Percentiles rank a stretch among this genome's conserved stretches.
Evolutionary conservation across 2,113 vertebrate species (phyloP).

Genomic region (Tetrao urogallus): DNA sequence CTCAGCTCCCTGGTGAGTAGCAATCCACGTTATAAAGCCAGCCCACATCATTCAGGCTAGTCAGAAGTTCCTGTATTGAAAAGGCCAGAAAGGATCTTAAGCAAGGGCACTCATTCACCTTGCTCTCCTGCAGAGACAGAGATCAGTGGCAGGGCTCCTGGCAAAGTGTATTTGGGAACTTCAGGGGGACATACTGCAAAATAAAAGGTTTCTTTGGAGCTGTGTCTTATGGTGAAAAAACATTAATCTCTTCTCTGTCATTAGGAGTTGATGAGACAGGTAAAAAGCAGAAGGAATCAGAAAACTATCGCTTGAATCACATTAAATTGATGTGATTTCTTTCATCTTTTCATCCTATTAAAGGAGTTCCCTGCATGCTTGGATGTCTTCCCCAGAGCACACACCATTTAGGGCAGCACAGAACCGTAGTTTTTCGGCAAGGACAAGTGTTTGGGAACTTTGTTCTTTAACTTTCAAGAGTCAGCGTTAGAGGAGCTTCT

Average conservation of each 20-base stretch:
- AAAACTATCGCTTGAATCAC: neutral
- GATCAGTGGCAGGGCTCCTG: neutral
- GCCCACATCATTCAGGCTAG: conserved; percentile 16
- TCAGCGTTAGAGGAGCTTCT: neutral
- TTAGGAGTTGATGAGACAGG: conserved; percentile 6
- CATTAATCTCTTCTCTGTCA: neutral
- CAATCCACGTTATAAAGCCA: neutral
- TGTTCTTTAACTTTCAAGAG: neutral
- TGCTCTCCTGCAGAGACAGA: neutral
- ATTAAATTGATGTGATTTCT: conserved; percentile 8
- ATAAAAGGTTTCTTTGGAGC: conserved; percentile 12
- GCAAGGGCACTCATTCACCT: conserved; percentile 47
- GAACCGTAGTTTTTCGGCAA: neutral
- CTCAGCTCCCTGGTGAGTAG: conserved; percentile 43
- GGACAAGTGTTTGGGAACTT: neutral
- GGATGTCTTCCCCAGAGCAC: neutral
- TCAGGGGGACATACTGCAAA: neutral
- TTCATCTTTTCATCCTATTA: neutral
- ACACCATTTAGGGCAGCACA: neutral
- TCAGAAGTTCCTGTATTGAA: conserved; percentile 47
- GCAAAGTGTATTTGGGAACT: conserved; percentile 14
- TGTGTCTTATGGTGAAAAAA: neutral
- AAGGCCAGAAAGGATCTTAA: conserved; percentile 45
- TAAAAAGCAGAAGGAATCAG: conserved; percentile 31
- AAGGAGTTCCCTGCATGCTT: neutral